Percentiles rank a stretch among this genome's conserved stretches.
Conservation (phyloP, 2,888 invertebrate genomes). For the Chirona hameri region DNA sequence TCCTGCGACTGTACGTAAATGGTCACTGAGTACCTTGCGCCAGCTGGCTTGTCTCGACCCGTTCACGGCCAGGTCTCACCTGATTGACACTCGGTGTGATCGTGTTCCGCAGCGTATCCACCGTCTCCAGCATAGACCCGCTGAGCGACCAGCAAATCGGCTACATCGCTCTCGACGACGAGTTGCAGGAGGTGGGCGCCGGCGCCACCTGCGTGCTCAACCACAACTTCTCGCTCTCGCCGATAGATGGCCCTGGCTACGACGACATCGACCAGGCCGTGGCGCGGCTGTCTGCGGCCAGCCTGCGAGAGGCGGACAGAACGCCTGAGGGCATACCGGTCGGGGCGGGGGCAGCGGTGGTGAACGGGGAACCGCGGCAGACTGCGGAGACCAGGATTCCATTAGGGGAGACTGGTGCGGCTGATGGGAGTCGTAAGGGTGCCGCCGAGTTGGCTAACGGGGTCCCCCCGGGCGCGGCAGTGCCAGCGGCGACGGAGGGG, state of each 20-base stretch:
- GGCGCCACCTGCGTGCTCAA: constrained; percentile 14
- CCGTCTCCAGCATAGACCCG: neutral
- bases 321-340: neutral
- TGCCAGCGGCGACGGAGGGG: neutral
- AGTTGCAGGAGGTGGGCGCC: neutral
- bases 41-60: no score
- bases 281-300: neutral
- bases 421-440: no score
- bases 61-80: no score
- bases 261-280: constrained; percentile 22
- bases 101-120: neutral
- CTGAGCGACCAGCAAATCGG: constrained; percentile 23
- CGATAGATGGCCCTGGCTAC: neutral
- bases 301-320: neutral
- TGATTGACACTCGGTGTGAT: neutral
- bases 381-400: no score
- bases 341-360: neutral
- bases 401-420: no score
- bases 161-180: constrained; percentile 24
- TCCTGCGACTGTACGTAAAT: no score
- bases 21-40: no score
- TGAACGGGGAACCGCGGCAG: neutral
- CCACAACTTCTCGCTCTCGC: constrained; percentile 22
- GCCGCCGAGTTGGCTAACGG: no score
- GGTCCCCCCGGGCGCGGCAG: neutral